Evolutionary conservation across 2,113 vertebrate genomes (phyloP), one percentile per base, ranked within the genome.

Genomic region (Aegotheles bennettii): DNA sequence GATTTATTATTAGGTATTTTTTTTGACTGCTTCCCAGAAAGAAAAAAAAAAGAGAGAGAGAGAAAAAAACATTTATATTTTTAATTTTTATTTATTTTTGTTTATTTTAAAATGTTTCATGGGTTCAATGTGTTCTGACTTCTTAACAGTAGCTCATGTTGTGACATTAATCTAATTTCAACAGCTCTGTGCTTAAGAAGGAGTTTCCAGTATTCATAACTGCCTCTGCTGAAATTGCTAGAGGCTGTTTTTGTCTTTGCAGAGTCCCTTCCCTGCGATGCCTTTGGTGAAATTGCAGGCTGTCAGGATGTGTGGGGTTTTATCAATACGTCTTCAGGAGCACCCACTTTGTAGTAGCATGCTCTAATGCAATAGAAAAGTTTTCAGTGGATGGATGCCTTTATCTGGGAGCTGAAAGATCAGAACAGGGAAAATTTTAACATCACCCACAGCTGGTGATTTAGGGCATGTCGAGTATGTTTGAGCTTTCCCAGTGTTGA

Each of bases 1-100:
- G 12, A 47, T 2, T 5, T 38, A 29, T 64, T 70, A 74, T 51
- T 45, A 70, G 9, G 36, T 35, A n/a, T 0, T 50, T 0, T 7
- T 47, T 73, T 77, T 67, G 2, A 54, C 21, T 67, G 4, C 6
- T 68, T 57, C 13, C 16, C 6, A 7, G 4, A 2, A 24, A 12
- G 23, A 24, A 24, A 48, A 48, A 24, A 48, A 6, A 50, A 36
- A 51, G n/a, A n/a, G n/a, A n/a, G n/a, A n/a, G n/a, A n/a, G n/a
- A 53, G 26, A 24, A 33, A 10, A 19, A 33, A 38, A 3, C 13
- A 24, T 61, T 40, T 48, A 23, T 47, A 51, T 6, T 45, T 1
- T 33, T 90, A 31, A 33, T 40, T 70, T 33, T 90, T n/a, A 33
- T 40, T 70, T 45, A 1, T 19, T 4, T 61, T 73, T 81, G 5